Conservation (phyloP, 2,113 vertebrate genomes). For the Leucopsar rothschildi region DNA sequence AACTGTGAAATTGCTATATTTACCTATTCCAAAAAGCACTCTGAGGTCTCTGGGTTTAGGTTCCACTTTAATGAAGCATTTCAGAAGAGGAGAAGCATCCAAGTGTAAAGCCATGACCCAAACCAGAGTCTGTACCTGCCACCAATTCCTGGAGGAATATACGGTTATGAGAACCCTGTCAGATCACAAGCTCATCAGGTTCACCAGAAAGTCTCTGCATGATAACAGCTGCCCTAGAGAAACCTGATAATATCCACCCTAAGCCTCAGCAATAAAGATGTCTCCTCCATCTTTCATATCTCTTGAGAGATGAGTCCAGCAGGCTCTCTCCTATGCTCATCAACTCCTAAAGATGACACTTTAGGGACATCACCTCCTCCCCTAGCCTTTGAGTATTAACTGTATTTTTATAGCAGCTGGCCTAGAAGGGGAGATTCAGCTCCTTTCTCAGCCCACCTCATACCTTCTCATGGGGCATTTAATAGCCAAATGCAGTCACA, state of each 20-base stretch:
- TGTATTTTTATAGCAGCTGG: not conserved
- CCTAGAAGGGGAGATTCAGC: not conserved
- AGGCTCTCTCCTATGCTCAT: not conserved
- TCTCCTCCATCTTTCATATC: not conserved
- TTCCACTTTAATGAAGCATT: not conserved
- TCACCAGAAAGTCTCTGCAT: not conserved
- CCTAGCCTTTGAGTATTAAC: not conserved
- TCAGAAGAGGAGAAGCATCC: not conserved
- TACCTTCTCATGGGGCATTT: not conserved
- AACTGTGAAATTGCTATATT: not conserved
- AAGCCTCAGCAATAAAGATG: not conserved
- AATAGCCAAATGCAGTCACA: not conserved
- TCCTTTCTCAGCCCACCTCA: not conserved
- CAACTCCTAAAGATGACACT: not conserved
- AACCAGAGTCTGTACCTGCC: not conserved
- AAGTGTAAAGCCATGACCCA: not conserved
- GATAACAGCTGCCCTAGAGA: not conserved
- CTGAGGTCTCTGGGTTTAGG: not conserved
- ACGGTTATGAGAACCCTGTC: not conserved
- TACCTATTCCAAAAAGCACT: not conserved
- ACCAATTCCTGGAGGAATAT: not conserved
- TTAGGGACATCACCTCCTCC: not conserved
- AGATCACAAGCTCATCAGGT: not conserved
- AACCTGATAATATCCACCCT: not conserved
- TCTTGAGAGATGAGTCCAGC: not conserved